phyloP scores from a whole-genome alignment of 2,797 vertebrate genomes.

The Cirrhinus molitorella region DNA sequence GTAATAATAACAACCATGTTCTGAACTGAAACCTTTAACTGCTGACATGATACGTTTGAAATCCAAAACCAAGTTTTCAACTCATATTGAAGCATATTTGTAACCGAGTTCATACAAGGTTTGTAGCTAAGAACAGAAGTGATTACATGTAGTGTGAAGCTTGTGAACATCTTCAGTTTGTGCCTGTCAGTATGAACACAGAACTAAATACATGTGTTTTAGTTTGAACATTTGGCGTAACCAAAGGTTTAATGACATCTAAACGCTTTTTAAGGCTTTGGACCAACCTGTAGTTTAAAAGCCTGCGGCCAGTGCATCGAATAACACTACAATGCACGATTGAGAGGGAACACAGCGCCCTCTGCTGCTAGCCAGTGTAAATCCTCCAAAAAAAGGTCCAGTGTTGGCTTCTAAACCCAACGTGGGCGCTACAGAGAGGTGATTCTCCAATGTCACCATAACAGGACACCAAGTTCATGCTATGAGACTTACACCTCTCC shows the following conservation, averaged over 20 bases:
- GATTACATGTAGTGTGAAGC: slow-evolving; percentile 30
- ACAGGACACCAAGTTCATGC: slow-evolving; percentile 14
- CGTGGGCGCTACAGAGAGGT: slow-evolving; percentile 35
- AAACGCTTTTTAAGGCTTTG: slow-evolving; percentile 17
- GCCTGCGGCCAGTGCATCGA: slow-evolving; percentile 79
- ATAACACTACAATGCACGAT: slow-evolving; percentile 63
- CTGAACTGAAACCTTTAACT: not conserved
- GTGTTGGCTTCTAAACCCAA: slow-evolving; percentile 60
- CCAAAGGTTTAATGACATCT: not conserved
- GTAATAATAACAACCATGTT: slow-evolving; percentile 13
- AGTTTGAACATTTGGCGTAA: not conserved
- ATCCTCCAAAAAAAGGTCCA: slow-evolving; percentile 67
- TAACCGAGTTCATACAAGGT: not conserved
- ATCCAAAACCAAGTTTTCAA: slow-evolving; percentile 1
- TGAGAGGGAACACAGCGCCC: slow-evolving; percentile 66
- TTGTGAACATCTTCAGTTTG: slow-evolving; percentile 14
- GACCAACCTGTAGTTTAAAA: slow-evolving; percentile 56
- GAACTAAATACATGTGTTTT: not conserved
- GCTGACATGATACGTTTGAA: not conserved
- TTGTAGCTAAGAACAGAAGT: slow-evolving; percentile 15
- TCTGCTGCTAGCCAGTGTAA: slow-evolving; percentile 79
- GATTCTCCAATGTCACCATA: slow-evolving; percentile 12
- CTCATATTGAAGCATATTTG: slow-evolving; percentile 18
- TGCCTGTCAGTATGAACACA: not conserved
- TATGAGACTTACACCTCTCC: slow-evolving; percentile 29